Conservation (phyloP, 2,113 vertebrate species). For the Tachuris rubrigastra region DNA sequence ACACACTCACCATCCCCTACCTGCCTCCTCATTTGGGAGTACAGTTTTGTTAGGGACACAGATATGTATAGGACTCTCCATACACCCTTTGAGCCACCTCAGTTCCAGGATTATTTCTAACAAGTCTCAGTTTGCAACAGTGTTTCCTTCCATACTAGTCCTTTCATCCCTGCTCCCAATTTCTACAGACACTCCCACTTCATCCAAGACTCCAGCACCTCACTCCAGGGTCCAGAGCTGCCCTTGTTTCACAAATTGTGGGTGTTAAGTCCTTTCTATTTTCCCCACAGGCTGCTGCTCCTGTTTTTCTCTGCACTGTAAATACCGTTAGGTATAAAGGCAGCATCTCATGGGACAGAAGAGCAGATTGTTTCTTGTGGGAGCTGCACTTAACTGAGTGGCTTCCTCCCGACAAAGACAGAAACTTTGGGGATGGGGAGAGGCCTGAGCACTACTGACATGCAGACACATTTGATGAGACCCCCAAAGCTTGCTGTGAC, state of each 20-base stretch:
- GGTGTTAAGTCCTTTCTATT: neutral
- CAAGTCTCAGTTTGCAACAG: neutral
- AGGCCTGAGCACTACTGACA: neutral
- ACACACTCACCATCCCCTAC: neutral
- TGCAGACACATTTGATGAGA: neutral
- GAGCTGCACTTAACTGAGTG: neutral
- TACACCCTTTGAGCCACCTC: neutral
- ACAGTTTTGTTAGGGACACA: neutral
- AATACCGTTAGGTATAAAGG: neutral
- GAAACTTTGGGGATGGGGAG: neutral
- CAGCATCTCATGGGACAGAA: neutral
- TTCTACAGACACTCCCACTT: neutral
- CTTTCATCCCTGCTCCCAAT: neutral
- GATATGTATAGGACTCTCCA: neutral
- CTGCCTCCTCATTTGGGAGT: neutral
- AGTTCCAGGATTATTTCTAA: neutral
- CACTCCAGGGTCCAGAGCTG: neutral
- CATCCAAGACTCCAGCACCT: neutral
- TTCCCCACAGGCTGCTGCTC: neutral
- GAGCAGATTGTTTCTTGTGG: neutral
- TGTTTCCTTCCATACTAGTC: fast-evolving
- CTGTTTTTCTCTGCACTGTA: neutral
- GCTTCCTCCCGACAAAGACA: neutral
- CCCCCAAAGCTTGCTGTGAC: neutral
- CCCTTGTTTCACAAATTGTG: neutral